phyloP scores from a whole-genome alignment of 2,113 vertebrate species.

The Formicarius rufipectus region DNA sequence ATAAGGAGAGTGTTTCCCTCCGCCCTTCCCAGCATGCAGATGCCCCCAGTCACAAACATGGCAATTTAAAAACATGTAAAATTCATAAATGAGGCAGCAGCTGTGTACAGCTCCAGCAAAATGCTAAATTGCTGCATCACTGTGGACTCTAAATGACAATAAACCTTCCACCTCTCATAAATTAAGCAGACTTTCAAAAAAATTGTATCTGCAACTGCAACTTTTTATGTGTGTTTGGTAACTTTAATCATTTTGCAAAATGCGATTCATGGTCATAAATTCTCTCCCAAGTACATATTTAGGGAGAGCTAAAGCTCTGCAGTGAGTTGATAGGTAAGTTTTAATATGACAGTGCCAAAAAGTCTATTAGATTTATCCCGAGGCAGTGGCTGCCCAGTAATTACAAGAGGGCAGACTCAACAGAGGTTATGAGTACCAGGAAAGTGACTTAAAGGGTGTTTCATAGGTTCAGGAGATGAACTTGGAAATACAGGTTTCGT shows the following conservation, averaged over 20 bases:
- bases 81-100: conserved; percentile 72
- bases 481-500: neutral
- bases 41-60: conserved; percentile 42
- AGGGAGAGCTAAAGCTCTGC: conserved; percentile 79
- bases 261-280: conserved; percentile 80
- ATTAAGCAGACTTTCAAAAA: conserved; percentile 81
- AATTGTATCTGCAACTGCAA: conserved; percentile 75
- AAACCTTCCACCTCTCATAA: conserved; percentile 84
- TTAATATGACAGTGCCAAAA: conserved; percentile 80
- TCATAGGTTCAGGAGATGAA: neutral
- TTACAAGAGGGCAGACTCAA: conserved; percentile 70
- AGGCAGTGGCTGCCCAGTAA: conserved; percentile 76
- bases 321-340: conserved; percentile 80
- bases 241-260: conserved; percentile 85
- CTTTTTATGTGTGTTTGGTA: conserved; percentile 84
- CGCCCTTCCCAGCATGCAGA: neutral
- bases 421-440: neutral
- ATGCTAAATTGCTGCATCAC: conserved; percentile 73
- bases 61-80: conserved; percentile 79
- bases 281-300: conserved; percentile 79
- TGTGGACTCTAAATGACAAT: conserved; percentile 78
- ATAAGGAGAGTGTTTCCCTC: neutral
- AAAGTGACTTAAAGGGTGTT: neutral
- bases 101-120: conserved; percentile 62
- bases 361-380: conserved; percentile 78